phyloP scores from a whole-genome alignment of 2,113 vertebrate species.

The Notarius lentiginosus region DNA sequence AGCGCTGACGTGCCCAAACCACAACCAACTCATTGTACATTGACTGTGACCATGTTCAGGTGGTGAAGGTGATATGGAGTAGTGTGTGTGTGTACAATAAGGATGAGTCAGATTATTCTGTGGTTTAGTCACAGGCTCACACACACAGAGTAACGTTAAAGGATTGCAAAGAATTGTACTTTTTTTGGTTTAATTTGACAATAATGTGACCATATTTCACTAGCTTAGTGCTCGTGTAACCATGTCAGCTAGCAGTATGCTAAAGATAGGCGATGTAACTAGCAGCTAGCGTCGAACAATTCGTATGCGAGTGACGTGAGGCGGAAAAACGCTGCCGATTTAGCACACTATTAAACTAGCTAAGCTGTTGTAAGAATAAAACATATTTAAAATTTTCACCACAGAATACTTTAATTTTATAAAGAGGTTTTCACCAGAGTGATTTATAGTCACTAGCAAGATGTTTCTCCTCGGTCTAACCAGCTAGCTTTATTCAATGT shows the following conservation, averaged over 20 bases:
- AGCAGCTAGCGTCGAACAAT: not conserved
- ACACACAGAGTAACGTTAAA: constrained; percentile 11
- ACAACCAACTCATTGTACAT: constrained; percentile 2
- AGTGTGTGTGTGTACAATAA: not conserved
- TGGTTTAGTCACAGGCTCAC: constrained; percentile 41
- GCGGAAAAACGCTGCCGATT: not conserved
- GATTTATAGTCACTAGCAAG: not conserved
- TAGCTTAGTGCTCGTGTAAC: not conserved
- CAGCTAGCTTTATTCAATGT: not conserved
- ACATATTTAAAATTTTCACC: not conserved
- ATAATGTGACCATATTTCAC: not conserved
- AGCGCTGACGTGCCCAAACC: constrained; percentile 6
- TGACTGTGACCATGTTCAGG: not conserved
- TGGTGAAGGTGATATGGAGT: not conserved
- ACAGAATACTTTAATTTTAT: not conserved
- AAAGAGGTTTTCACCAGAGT: not conserved
- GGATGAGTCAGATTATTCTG: not conserved
- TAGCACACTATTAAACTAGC: not conserved
- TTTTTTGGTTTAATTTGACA: not conserved
- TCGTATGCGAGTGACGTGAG: not conserved
- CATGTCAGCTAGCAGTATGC: not conserved
- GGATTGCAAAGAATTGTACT: not conserved
- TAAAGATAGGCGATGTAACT: not conserved
- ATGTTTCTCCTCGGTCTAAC: not conserved
- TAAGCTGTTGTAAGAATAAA: not conserved